Conservation (phyloP, 2,113 vertebrate species). For the Cygnus buccinator region DNA sequence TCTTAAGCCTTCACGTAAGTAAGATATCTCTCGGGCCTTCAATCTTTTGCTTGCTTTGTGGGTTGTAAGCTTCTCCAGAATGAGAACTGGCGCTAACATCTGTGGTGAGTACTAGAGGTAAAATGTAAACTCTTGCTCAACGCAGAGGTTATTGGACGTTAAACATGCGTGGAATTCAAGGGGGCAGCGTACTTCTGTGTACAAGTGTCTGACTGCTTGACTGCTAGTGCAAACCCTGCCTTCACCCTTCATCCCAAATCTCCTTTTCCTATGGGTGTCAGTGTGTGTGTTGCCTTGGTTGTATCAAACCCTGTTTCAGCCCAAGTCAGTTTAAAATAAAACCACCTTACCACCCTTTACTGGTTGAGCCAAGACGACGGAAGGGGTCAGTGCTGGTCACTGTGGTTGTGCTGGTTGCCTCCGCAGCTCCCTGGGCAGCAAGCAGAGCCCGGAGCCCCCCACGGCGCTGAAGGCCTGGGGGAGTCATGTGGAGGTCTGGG, state of each 20-base stretch:
- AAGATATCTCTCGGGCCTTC: neutral
- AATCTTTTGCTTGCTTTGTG: neutral
- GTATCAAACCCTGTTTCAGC: neutral
- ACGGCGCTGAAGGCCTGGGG: neutral
- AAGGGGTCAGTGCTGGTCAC: neutral
- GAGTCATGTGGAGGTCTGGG: neutral
- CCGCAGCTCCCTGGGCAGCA: neutral
- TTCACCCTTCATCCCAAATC: neutral
- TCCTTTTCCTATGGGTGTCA: neutral
- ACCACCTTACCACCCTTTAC: neutral
- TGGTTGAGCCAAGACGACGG: neutral
- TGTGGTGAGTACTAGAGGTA: neutral
- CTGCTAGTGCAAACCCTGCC: neutral
- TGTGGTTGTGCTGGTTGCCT: neutral
- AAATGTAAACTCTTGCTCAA: conserved; percentile 41
- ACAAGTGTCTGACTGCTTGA: neutral
- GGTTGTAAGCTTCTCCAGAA: neutral
- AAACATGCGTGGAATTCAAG: conserved; percentile 59
- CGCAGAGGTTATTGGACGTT: neutral
- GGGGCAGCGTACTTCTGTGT: neutral
- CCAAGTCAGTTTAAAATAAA: neutral
- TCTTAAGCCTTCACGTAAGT: neutral
- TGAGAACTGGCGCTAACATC: neutral
- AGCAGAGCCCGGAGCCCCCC: neutral
- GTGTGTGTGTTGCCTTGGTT: rapidly evolving